Base-by-base conservation (phyloP, 2,113 vertebrate genomes). In the Charadrius vociferus region DNA sequence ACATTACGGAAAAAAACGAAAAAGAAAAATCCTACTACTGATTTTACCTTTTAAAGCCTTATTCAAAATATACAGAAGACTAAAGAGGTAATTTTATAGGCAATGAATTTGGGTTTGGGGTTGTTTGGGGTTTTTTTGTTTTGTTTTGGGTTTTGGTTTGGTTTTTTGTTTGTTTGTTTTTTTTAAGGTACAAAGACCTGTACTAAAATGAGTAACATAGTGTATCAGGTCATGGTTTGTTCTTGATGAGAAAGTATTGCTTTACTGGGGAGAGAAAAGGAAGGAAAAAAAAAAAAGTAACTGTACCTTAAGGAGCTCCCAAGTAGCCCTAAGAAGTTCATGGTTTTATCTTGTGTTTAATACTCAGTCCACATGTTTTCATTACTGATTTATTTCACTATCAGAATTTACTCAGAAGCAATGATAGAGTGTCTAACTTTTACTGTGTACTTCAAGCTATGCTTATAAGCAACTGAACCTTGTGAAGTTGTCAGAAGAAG, bases 41-140 rank as follows among this genome's bases (percentile, higher is more conserved):
- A 77, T 45, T 58, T 59, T n/a, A 52, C 5, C 6, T 65, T 70
- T 75, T 56, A 52, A 43, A 70, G 24, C 11, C 8, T 29, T 17
- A 78, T 41, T 53, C 45, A 50, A 61, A 63, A 55, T 34, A 43
- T 10, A 26, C 7, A 20, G 15, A 77, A 65, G 14, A 53, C 9
- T 47, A 12, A 27, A 55, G 17, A 82, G 14, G 12, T 27, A 52
- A n/a, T 85, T 65, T n/a, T 43, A 55, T 6, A 71, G 15, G 9
- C 20, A 65, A 9, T 12, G 43, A 19, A 45, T 34, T 16, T 4
- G 4, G 7, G 2, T 1, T 29, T 29, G 3, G 3, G 3, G 3
- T 5, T 49, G 3, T 45, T 45, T 19, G 3, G 1, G 4, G 20
- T 32, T 66, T 53, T 29, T 55, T 47, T n/a, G 10, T 22, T 58